Conservation (phyloP, 2,797 vertebrate species). For the Betta splendens region DNA sequence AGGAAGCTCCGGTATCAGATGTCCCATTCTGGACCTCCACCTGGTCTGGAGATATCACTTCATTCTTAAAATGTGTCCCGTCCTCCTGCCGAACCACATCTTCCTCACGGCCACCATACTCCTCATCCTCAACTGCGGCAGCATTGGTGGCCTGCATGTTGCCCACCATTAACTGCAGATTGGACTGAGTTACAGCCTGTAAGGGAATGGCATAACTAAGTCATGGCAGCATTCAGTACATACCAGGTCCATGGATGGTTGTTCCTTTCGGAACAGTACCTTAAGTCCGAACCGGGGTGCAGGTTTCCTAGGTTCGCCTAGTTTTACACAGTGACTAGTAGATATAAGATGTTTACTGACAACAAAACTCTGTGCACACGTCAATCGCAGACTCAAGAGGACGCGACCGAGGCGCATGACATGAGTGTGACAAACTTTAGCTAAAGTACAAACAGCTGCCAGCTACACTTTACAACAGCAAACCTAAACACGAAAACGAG, state of each 20-base stretch:
- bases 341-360: not conserved
- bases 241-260: no score
- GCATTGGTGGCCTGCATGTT: constrained; percentile 48
- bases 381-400: constrained; percentile 18
- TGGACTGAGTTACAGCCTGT: constrained; percentile 19
- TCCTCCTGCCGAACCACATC: constrained; percentile 7
- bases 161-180: not conserved
- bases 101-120: constrained; percentile 1
- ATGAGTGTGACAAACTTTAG: not conserved
- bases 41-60: constrained; percentile 3
- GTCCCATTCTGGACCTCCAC: constrained; percentile 21
- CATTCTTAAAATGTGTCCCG: constrained; percentile 7
- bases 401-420: constrained; percentile 55
- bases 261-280: constrained; percentile 38
- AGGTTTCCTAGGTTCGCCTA: not conserved
- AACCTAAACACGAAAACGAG: not conserved
- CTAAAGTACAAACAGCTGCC: not conserved
- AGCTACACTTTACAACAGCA: not conserved
- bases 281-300: constrained; percentile 14
- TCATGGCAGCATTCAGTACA: not conserved
- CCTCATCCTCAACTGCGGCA: constrained; percentile 22
- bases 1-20: not conserved
- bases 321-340: not conserved
- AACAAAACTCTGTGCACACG: not conserved
- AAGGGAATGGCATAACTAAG: not conserved